Evolutionary conservation across 2,888 invertebrate species (phyloP), one percentile per base, ranked within the genome.

Genomic region (Thymelicus acteon): DNA sequence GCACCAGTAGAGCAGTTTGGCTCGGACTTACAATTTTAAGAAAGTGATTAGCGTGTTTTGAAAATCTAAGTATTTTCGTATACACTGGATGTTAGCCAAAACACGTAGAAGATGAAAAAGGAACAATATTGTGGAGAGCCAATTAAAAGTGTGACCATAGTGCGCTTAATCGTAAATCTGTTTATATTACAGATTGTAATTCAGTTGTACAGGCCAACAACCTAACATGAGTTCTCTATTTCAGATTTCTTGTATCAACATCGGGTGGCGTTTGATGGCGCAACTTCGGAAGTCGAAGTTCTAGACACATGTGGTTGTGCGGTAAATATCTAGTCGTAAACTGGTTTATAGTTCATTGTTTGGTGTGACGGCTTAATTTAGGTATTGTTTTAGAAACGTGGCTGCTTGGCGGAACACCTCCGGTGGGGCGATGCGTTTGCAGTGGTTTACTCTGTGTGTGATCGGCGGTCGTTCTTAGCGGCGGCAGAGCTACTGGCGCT

Each of bases 351-450:
- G 58, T 71, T 71, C 64, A 44, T 64, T 70, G 64, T 70, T 70
- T 70, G 31, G 60, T 60, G 0, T 48, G 58, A 52, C 39, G 49
- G 58, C 64, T 69, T 63, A 69, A 69, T 69, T 69, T 69, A 69
- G 65, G 10, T 40, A 47, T 40, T 71, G 66, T 66, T 94, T 90
- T 78, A 96, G 96, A 95, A 96, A 90, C 95, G 96, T 78, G 96
- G 96, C 66, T 96, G 96, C 81, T 88, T 97, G 67, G 96, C 96
- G 77, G 96, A 97, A 80, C 97, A 97, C 85, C 94, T 97, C 74
- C 94, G 97, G 80, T 97, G 97, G 97, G 97, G 97, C 40, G 97
- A 97, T 82, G 97, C 97, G 0, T 97, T 97, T 85, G 96, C 97
- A 44, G 95, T 97, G 75, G 97, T 97, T 63, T 97, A 97, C 90